phyloP scores from a whole-genome alignment of 2,797 vertebrate species.

The Melanotaenia trifasciata region DNA sequence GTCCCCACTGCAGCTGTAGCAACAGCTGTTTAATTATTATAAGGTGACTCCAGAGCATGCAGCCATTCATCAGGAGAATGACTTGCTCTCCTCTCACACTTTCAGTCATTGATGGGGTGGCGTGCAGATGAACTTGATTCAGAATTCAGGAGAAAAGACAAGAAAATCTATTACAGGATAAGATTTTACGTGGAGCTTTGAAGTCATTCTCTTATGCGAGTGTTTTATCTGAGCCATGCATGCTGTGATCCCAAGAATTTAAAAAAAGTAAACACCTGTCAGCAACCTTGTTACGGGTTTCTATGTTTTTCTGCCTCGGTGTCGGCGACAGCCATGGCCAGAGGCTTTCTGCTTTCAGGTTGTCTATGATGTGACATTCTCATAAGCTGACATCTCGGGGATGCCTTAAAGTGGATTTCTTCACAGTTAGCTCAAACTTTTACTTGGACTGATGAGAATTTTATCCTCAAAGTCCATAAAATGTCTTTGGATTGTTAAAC shows the following conservation, averaged over 20 bases:
- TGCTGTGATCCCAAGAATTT: slow-evolving; percentile 1
- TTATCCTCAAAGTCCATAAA: neutral
- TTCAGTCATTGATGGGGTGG: slow-evolving; percentile 23
- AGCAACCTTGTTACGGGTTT: neutral
- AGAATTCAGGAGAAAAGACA: neutral
- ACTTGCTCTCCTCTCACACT: slow-evolving; percentile 37
- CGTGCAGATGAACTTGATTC: slow-evolving; percentile 12
- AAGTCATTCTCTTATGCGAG: neutral
- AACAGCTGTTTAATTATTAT: slow-evolving; percentile 62
- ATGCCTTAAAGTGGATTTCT: neutral
- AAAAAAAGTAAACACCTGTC: neutral
- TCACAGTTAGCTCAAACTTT: neutral
- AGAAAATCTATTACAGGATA: neutral
- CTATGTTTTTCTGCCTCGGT: slow-evolving; percentile 3
- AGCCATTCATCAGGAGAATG: slow-evolving; percentile 42
- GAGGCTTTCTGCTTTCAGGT: neutral
- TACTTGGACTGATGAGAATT: neutral
- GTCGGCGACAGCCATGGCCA: neutral
- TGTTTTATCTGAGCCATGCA: slow-evolving; percentile 10
- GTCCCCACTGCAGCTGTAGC: slow-evolving; percentile 29
- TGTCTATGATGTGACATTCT: neutral
- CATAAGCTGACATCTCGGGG: neutral
- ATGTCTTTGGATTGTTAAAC: neutral
- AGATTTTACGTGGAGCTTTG: neutral
- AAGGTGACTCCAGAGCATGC: slow-evolving; percentile 46